These are phyloP conservation scores for Octomys mimax DNA, from an alignment of 2,797 vertebrate genomes.

Conservation along the genomic window DNA sequence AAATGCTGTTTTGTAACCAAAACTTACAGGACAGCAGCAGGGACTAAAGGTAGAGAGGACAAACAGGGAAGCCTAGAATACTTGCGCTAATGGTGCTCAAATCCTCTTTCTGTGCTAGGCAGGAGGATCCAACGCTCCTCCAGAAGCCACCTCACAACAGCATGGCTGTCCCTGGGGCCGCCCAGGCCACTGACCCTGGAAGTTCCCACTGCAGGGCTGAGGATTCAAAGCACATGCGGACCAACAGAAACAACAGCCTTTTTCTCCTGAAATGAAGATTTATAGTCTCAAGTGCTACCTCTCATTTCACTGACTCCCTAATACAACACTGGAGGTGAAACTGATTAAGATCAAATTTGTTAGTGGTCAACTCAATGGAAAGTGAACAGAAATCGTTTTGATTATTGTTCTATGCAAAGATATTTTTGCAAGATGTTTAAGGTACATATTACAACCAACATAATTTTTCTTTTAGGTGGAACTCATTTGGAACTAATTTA, in stretches of 20 bases:
- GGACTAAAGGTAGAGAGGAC: neutral
- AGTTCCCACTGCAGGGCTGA: neutral
- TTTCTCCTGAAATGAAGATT: slow-evolving; percentile 39
- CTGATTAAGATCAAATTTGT: slow-evolving; percentile 55
- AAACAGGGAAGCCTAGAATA: neutral
- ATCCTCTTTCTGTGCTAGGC: slow-evolving; percentile 1
- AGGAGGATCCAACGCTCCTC: neutral
- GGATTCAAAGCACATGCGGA: neutral
- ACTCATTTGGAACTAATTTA: slow-evolving; percentile 4
- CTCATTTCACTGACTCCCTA: slow-evolving; percentile 24
- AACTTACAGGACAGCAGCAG: neutral
- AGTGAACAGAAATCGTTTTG: slow-evolving; percentile 46
- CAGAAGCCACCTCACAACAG: slow-evolving; percentile 21
- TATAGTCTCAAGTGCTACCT: neutral
- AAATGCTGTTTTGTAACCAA: neutral
- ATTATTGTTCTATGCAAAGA: slow-evolving; percentile 12
- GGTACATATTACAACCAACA: neutral
- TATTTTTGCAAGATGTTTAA: slow-evolving; percentile 31
- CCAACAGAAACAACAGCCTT: slow-evolving; percentile 49
- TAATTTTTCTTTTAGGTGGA: neutral
- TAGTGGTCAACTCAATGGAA: neutral
- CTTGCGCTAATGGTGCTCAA: neutral
- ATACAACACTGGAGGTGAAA: neutral
- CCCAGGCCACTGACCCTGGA: neutral
- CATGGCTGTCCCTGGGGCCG: neutral